Conservation (phyloP, 2,888 invertebrate genomes). For the Tanypteryx hageni region DNA sequence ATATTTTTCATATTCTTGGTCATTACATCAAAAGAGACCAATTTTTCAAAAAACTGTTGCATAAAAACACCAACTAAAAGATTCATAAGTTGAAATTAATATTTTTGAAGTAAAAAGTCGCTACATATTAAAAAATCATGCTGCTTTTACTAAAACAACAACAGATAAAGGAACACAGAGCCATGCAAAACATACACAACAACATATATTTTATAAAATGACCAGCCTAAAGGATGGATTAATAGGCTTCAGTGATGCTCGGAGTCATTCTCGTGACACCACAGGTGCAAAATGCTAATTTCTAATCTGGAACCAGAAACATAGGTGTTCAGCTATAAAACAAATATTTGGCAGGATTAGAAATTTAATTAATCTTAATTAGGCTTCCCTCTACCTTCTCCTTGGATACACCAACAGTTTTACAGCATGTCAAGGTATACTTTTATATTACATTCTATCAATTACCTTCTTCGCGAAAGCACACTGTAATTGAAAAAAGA, state of each 20-base stretch:
- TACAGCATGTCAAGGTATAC: not conserved
- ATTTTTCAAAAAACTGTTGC: not conserved
- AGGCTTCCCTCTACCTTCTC: slow-evolving; percentile 59
- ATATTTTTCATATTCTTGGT: not conserved
- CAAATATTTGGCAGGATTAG: slow-evolving; percentile 39
- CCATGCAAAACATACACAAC: slow-evolving; percentile 56
- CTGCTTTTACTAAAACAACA: slow-evolving; percentile 33
- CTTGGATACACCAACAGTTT: slow-evolving; percentile 23
- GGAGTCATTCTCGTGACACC: slow-evolving; percentile 62
- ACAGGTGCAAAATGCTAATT: slow-evolving; percentile 64
- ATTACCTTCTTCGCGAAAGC: slow-evolving; percentile 31
- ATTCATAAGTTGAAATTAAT: not conserved
- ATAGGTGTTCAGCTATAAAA: slow-evolving; percentile 56
- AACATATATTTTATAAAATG: slow-evolving; percentile 36
- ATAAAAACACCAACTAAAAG: not conserved
- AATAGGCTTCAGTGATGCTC: slow-evolving; percentile 61
- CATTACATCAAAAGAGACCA: not conserved
- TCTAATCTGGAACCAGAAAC: slow-evolving; percentile 67
- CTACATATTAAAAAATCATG: slow-evolving; percentile 9
- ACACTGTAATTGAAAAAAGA: slow-evolving; percentile 50
- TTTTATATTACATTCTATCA: not conserved
- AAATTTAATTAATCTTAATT: not conserved
- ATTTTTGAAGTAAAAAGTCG: not conserved
- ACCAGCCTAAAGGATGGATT: slow-evolving; percentile 57
- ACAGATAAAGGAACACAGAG: slow-evolving; percentile 64